Evolutionary conservation across 2,113 vertebrate genomes (phyloP).

Genomic region (Pluvialis apricaria): DNA sequence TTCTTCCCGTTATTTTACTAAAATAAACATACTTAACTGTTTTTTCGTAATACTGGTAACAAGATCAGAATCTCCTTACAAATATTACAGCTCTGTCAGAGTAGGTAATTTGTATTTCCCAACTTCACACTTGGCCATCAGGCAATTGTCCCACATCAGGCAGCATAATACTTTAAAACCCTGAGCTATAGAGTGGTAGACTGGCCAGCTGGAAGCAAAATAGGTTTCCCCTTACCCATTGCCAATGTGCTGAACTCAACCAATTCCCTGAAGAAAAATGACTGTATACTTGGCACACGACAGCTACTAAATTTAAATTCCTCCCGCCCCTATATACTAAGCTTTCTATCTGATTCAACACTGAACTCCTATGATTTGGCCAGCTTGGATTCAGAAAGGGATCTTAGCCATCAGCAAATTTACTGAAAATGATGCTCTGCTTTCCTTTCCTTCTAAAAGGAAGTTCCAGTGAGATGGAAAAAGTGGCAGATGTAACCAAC

Average conservation of each 20-base stretch:
- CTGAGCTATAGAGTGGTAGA: not conserved
- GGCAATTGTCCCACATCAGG: conserved; percentile 10
- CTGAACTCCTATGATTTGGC: conserved; percentile 13
- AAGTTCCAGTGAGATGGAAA: not conserved
- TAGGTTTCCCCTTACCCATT: conserved; percentile 37
- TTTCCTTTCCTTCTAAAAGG: conserved; percentile 12
- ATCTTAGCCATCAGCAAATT: conserved; percentile 16
- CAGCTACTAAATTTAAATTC: conserved; percentile 54
- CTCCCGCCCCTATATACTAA: not conserved
- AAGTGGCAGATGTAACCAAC: not conserved
- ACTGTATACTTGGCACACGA: conserved; percentile 29
- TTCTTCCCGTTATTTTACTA: not conserved
- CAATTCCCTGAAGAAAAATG: conserved; percentile 53
- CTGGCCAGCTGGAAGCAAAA: conserved; percentile 47
- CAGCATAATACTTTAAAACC: conserved; percentile 22
- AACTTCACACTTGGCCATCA: conserved; percentile 15
- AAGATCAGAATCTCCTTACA: not conserved
- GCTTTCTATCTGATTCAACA: conserved; percentile 30
- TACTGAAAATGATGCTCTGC: not conserved
- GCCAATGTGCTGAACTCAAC: conserved; percentile 43
- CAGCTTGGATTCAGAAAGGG: not conserved
- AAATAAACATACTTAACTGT: not conserved
- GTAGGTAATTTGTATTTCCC: conserved; percentile 11
- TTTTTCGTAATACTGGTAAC: not conserved
- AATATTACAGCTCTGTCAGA: not conserved